Evolutionary conservation across 2,888 invertebrate genomes (phyloP), one percentile per base, ranked within the genome.

Genomic region (Dendrolimus houi): DNA sequence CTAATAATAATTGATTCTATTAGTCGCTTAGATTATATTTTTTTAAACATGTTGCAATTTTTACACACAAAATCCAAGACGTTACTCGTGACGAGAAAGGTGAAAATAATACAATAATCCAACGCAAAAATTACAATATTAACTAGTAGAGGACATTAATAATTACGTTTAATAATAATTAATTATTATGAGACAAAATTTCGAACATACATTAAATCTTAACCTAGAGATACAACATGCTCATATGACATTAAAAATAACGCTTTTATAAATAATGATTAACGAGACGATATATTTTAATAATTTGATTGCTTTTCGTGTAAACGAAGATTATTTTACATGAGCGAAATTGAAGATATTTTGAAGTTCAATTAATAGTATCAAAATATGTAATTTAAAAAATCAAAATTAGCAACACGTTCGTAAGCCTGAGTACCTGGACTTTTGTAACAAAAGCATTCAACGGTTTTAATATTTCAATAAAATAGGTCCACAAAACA

Each of bases 41-140:
- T 42, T 53, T 54, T 52, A 42, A 14, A 42, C 14, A 9, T 59
- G 61, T 70, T 74, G 69, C 74, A 79, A 76, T 74, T 74, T 71
- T 70, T 71, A 74, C 70, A 71, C 60, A 74, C 47, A 66, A 75
- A 67, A 73, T 67, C 70, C 47, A 47, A 47, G 71, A 78, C 84
- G 84, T 85, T 90, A 90, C 90, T 89, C 79, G 71, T 84, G 89
- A 86, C 88, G 75, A 85, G 81, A 88, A 90, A 83, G 72, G 79
- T 83, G 72, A 78, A 87, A 87, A 77, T 65, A 83, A 81, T 70
- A 66, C 67, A 64, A 79, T 76, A 88, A 84, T 62, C 53, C 75
- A 85, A 81, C 59, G 61, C 12, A 47, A 80, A 83, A 68, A 63
- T 77, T 75, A 77, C 72, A 71, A 76, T 77, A 76, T 72, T 59